Evolutionary conservation across 2,797 vertebrate genomes (phyloP).

Genomic region (Molossus alvarezi): DNA sequence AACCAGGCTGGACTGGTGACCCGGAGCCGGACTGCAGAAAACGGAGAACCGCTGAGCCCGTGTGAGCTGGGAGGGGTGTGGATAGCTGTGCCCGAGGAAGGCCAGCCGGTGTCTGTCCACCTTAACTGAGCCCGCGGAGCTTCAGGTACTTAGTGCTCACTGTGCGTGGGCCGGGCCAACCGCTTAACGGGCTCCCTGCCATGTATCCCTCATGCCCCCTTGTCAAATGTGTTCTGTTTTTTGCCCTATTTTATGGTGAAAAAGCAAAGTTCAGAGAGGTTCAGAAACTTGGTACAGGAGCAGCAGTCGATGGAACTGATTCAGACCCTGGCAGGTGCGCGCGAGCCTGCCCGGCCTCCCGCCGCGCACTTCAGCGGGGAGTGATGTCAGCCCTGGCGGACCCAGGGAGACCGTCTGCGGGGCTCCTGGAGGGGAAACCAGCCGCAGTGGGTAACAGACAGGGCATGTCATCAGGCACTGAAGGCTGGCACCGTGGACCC

Average conservation of each 20-base stretch:
- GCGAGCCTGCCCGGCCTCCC: accelerated
- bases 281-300: not conserved
- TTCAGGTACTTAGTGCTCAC: too few relatives aligned
- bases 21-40: not conserved
- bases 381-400: not conserved
- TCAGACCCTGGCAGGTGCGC: not conserved
- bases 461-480: not conserved
- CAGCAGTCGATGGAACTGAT: not conserved
- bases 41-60: not conserved
- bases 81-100: not conserved
- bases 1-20: not conserved
- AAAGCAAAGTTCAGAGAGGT: not conserved
- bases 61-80: too few relatives aligned
- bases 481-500: not conserved
- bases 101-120: not conserved
- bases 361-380: accelerated
- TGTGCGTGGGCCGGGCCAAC: not conserved
- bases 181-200: not conserved
- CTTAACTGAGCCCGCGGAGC: not conserved
- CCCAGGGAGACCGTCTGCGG: not conserved
- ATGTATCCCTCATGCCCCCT: not conserved
- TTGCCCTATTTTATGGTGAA: not conserved
- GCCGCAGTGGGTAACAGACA: not conserved
- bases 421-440: not conserved
- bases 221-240: not conserved